Evolutionary conservation across 2,888 invertebrate species (phyloP).

Genomic region (Flexamia atlantica): DNA sequence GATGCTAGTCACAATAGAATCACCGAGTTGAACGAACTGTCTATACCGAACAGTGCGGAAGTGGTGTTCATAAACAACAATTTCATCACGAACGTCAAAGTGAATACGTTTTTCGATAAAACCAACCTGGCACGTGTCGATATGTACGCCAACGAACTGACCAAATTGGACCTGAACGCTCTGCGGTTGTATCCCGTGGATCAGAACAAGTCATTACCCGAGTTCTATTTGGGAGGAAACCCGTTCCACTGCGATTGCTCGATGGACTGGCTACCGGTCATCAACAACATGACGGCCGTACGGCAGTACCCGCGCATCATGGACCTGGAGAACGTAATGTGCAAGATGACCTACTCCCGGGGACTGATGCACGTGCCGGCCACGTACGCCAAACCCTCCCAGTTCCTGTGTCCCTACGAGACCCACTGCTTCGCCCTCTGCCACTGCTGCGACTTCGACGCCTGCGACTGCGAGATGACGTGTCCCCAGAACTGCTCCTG

Average conservation of each 20-base stretch:
- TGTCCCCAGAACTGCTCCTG: constrained; percentile 96
- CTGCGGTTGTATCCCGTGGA: constrained; percentile 87
- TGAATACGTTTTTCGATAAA: constrained; percentile 93
- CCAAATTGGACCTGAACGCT: constrained; percentile 89
- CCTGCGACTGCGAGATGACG: constrained; percentile 98
- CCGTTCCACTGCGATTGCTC: constrained; percentile 97
- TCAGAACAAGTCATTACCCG: constrained; percentile 86
- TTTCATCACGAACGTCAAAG: constrained; percentile 87
- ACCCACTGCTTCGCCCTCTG: constrained; percentile 96
- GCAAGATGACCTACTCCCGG: constrained; percentile 90
- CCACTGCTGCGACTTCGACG: constrained; percentile 97
- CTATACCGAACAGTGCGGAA: constrained; percentile 93
- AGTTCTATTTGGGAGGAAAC: constrained; percentile 95
- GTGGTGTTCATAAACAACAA: constrained; percentile 94
- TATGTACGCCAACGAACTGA: constrained; percentile 92
- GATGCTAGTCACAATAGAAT: constrained; percentile 95
- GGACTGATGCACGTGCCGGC: constrained; percentile 89
- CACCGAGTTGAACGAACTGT: constrained; percentile 87
- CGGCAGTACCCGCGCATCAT: constrained; percentile 92
- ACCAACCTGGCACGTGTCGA: constrained; percentile 91
- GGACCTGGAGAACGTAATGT: constrained; percentile 93
- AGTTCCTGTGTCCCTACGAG: constrained; percentile 95
- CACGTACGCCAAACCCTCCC: constrained; percentile 86
- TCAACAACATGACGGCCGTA: constrained; percentile 89
- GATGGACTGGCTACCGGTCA: constrained; percentile 96